A percentile compares a stretch with the other conserved stretches of the same genome.
Conservation (phyloP, 1,140 invertebrate genomes). For the Atopsyche davidsoni region DNA sequence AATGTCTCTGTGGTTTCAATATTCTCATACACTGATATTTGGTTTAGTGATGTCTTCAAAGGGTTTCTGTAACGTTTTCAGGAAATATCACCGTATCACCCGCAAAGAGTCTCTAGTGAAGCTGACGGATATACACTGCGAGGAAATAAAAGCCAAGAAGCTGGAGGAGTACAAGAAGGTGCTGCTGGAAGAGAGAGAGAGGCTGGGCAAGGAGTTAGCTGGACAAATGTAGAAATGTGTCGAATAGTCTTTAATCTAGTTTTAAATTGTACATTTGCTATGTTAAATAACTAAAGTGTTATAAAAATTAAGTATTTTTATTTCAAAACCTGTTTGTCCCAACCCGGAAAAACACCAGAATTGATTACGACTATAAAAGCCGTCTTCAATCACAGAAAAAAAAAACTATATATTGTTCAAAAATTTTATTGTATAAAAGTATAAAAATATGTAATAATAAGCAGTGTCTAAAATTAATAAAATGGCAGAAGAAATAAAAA, state of each 20-base stretch:
- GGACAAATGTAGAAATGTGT: too few relatives aligned
- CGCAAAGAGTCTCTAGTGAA: constrained; percentile 61
- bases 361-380: too few relatives aligned
- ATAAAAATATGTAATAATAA: constrained; percentile 20
- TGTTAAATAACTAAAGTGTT: too few relatives aligned
- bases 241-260: too few relatives aligned
- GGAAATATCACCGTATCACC: constrained; percentile 45
- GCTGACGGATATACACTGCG: constrained; percentile 60
- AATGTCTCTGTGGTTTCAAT: background rate
- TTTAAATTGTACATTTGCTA: too few relatives aligned
- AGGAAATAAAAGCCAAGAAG: constrained; percentile 57
- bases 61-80: constrained; percentile 4
- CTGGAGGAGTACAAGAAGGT: constrained; percentile 56
- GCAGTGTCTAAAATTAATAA: constrained; percentile 12
- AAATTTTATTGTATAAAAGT: constrained; percentile 21
- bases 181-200: constrained; percentile 60
- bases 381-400: too few relatives aligned
- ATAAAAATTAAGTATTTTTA: too few relatives aligned
- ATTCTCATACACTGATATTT: background rate
- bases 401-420: constrained; percentile 4
- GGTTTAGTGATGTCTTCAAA: background rate
- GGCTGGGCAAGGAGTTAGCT: constrained; percentile 58
- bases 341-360: too few relatives aligned
- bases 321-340: too few relatives aligned
- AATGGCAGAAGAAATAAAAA: constrained; percentile 9